Conservation (phyloP, 2,797 vertebrate genomes). For the Erethizon dorsatum region DNA sequence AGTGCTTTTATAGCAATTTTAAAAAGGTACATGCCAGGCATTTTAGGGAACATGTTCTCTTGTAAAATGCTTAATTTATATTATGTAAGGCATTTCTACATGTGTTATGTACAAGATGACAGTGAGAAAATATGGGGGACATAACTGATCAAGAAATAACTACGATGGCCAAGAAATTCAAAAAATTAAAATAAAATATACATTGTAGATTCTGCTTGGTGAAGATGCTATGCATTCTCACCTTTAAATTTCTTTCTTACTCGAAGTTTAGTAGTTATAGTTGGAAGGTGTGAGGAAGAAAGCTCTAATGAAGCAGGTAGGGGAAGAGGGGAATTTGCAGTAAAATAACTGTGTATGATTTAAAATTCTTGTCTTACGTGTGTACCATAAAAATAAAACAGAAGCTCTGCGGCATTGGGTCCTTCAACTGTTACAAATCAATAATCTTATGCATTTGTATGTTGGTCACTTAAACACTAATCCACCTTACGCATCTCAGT, state of each 20-base stretch:
- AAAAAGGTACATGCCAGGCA: not conserved
- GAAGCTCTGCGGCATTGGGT: not conserved
- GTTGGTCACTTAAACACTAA: constrained; percentile 25
- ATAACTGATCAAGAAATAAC: not conserved
- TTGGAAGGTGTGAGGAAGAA: not conserved
- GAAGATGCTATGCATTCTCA: not conserved
- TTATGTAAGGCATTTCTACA: constrained; percentile 12
- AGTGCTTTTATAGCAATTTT: not conserved
- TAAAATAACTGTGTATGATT: not conserved
- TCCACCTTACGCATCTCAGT: constrained; percentile 24
- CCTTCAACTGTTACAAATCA: not conserved
- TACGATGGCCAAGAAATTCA: not conserved
- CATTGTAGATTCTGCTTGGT: not conserved
- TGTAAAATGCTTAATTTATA: not conserved
- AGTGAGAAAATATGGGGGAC: not conserved
- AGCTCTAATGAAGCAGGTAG: not conserved
- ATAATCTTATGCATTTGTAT: not conserved
- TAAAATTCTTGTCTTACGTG: not conserved
- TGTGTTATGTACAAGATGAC: not conserved
- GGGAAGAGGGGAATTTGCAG: not conserved
- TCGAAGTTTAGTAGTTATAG: not conserved
- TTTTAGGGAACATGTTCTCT: not conserved
- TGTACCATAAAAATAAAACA: not conserved
- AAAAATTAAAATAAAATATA: constrained; percentile 2
- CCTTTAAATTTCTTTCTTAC: not conserved